Conservation (phyloP, 2,113 vertebrate species). For the Anser brachyrhynchus region DNA sequence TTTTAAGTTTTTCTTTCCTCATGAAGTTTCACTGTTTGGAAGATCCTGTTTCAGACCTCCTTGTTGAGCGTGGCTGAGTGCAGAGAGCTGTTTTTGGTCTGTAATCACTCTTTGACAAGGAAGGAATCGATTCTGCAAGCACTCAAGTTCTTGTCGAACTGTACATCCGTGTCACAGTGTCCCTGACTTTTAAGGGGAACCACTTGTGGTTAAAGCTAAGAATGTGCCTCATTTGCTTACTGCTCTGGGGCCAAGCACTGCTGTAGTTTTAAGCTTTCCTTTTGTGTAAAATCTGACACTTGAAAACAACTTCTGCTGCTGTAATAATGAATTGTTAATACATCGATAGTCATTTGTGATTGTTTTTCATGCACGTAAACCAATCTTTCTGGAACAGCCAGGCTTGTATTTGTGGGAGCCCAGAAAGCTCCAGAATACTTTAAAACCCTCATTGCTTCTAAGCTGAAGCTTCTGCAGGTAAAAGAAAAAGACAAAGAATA, state of each 20-base stretch:
- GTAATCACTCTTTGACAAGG: not conserved
- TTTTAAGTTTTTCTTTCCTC: not conserved
- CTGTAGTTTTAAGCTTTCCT: not conserved
- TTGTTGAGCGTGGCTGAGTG: not conserved
- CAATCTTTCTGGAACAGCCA: not conserved
- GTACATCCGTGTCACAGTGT: not conserved
- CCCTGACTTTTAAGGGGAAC: not conserved
- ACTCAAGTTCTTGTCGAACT: not conserved
- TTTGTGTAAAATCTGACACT: not conserved
- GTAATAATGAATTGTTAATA: not conserved
- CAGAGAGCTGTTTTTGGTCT: not conserved
- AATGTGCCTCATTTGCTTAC: not conserved
- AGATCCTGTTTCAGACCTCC: not conserved
- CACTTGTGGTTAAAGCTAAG: not conserved
- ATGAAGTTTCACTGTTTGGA: not conserved
- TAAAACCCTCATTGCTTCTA: not conserved
- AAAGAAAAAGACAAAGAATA: not conserved
- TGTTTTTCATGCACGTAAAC: not conserved
- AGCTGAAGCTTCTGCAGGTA: not conserved
- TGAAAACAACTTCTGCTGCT: not conserved
- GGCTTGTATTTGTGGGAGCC: not conserved
- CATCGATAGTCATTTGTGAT: not conserved
- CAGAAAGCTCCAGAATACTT: not conserved
- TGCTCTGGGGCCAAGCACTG: not conserved
- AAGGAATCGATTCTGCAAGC: not conserved